A percentile compares a stretch with the other conserved stretches of the same genome.
phyloP scores from a whole-genome alignment of 2,888 invertebrate genomes.

The Chesias legatella region DNA sequence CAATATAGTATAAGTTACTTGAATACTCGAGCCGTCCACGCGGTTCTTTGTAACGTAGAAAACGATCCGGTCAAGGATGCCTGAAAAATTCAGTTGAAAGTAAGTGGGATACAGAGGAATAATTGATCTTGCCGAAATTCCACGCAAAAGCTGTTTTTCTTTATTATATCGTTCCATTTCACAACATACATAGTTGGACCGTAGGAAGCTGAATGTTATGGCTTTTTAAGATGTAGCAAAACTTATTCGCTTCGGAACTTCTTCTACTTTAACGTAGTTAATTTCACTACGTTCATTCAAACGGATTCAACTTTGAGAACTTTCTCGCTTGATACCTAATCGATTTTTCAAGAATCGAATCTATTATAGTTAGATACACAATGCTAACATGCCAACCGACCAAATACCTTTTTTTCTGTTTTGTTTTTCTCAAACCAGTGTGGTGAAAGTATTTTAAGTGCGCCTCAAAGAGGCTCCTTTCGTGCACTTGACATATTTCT shows the following conservation, averaged over 20 bases:
- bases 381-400: too few relatives aligned
- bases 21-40: too few relatives aligned
- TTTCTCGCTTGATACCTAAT: too few relatives aligned
- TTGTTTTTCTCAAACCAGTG: too few relatives aligned
- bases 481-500: too few relatives aligned
- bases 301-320: too few relatives aligned
- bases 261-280: background rate
- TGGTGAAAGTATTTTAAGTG: too few relatives aligned
- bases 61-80: constrained; percentile 5
- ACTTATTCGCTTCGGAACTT: constrained; percentile 4
- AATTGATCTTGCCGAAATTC: constrained; percentile 5
- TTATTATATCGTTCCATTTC: constrained; percentile 2
- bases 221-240: constrained; percentile 1
- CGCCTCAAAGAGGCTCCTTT: too few relatives aligned
- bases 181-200: constrained; percentile 7
- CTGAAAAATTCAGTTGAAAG: constrained; percentile 5
- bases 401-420: too few relatives aligned
- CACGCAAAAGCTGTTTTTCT: background rate
- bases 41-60: background rate
- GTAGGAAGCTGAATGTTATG: constrained; percentile 5
- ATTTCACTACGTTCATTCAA: background rate
- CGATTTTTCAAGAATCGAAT: too few relatives aligned
- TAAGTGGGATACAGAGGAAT: constrained; percentile 5
- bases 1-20: too few relatives aligned
- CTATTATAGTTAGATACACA: too few relatives aligned